Conservation (phyloP, 2,797 vertebrate genomes). For the Heterohyrax brucei region DNA sequence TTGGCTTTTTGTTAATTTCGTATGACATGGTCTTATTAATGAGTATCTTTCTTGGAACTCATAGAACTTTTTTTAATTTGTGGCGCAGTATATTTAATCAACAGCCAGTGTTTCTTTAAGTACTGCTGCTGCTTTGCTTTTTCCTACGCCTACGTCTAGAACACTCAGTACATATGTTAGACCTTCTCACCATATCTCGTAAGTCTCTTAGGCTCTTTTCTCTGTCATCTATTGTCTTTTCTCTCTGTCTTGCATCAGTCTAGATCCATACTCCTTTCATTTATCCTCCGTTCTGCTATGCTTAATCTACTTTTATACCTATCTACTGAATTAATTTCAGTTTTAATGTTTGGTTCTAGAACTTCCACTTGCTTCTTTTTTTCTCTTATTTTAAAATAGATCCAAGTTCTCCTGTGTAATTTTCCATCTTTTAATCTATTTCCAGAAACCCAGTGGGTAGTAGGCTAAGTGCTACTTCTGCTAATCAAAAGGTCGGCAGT, state of each 20-base stretch:
- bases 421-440: constrained; percentile 21
- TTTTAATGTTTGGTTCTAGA: constrained; percentile 49
- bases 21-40: constrained; percentile 9
- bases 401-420: neutral
- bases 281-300: neutral
- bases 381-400: constrained; percentile 18
- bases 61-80: constrained; percentile 22
- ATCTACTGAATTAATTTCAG: constrained; percentile 24
- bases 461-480: no score
- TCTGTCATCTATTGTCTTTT: neutral
- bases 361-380: neutral
- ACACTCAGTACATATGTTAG: neutral
- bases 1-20: constrained; percentile 11
- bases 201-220: neutral
- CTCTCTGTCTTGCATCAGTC: neutral
- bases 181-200: neutral
- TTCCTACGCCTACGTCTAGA: neutral
- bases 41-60: neutral
- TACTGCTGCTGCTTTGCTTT: neutral
- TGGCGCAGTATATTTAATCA: constrained; percentile 16
- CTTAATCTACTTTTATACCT: constrained; percentile 51
- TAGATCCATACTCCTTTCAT: neutral
- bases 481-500: no score
- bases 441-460: neutral
- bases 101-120: neutral